Base-by-base conservation (phyloP, 2,113 vertebrate species). In the Sylvicapra grimmia region DNA sequence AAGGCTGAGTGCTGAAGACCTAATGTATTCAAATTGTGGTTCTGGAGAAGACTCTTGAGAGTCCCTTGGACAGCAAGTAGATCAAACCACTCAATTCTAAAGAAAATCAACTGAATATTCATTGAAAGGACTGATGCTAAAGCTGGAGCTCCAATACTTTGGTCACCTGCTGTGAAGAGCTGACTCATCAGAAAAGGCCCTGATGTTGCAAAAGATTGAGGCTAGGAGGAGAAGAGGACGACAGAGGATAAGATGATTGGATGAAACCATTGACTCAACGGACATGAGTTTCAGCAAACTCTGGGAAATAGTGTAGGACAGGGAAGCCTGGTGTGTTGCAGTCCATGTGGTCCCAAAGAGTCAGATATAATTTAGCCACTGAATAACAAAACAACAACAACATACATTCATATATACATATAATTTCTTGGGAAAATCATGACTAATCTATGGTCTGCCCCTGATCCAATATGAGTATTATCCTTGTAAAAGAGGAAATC, bases 1-100 rank as follows among this genome's bases (percentile, higher is more conserved):
- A 23, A 72, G 4, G n/a, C 65, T 23, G n/a, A 72, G 19, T 0
- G 0, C n/a, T 1, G 2, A 72, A 72, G 65, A 72, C 23, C 65
- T 72, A 10, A 19, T 36, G n/a, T 19, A 36, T 36, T 36, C 19
- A 72, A 36, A 36, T 1, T 72, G 65, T 36, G 9, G n/a, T 72
- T 23, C 65, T 72, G n/a, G n/a, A 72, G 65, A 72, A 36, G 65
- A 72, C 9, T 72, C n/a, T 72, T 72, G n/a, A 72, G 19, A 72
- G 18, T 12, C 65, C 9, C n/a, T 72, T 36, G 65, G 65, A 36
- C 4, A 21, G 65, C n/a, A 36, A 23, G 9, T 72, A 23, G 65
- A 36, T 36, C 65, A 72, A 36, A 72, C 65, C n/a, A 23, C 9
- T 72, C n/a, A 72, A 72, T 72, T 18, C n/a, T 72, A 72, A 72